Evolutionary conservation across 1,140 invertebrate species (phyloP), one percentile per base, ranked within the genome.

Genomic region (Carposina sasakii): DNA sequence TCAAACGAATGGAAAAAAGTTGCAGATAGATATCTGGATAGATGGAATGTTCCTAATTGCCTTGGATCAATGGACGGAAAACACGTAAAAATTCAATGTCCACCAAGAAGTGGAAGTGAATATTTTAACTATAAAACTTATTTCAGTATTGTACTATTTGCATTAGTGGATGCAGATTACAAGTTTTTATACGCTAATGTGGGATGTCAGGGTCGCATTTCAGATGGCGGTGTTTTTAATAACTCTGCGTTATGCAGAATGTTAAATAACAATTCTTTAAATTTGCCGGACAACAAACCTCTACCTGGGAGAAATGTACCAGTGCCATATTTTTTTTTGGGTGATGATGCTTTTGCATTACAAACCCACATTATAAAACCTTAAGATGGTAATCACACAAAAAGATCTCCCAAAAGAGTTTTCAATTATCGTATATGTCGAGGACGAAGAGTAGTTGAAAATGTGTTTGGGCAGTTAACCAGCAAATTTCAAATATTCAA

Each of bases 401-500:
- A 19, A 12, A 20, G 52, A 16, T 48, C 52, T 5, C 13, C 45
- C 1, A 48, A 48, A 24, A 54, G 52, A 10, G 15, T 48, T 30
- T 54, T 43, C 22, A 54, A 48, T 20, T 54, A 54, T 48, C 39
- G 45, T n/a, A 8, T 54, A 37, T 30, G 52, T 44, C 28, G 52
- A 48, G 45, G 31, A 16, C 15, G 52, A 43, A 54, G 52, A 31
- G 31, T 37, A 19, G 34, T 37, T 19, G 34, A 37, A 37, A 37
- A 37, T 19, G 13, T 37, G n/a, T 37, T 37, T 37, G 34, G 34
- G n/a, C 30, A 33, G 30, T 33, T 33, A 33, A 13, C 30, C 12
- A 33, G 15, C 3, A 4, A 33, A 33, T 33, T 33, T 33, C 4
- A 33, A 15, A 33, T 33, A 8, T 39, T 39, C 16, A 9, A 39